A percentile compares a stretch with the other conserved stretches of the same genome.
These are phyloP conservation scores for Chaenogobius annularis DNA, from an alignment of 2,113 vertebrate genomes.

Conservation along the genomic window DNA sequence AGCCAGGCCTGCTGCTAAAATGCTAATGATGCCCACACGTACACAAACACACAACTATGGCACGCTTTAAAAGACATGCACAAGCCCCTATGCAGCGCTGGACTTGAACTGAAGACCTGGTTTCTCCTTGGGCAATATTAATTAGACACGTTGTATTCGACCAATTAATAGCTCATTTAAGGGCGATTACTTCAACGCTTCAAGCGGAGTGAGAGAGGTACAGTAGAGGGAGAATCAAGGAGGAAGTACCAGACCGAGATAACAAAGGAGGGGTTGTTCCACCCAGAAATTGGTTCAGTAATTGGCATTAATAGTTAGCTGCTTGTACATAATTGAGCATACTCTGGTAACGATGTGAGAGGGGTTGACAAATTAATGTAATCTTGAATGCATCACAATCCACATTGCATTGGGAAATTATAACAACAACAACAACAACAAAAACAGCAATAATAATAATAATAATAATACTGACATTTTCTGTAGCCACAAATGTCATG, in stretches of 20 bases:
- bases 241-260: not conserved
- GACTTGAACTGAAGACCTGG: slow-evolving; percentile 25
- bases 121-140: slow-evolving; percentile 32
- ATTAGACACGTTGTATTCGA: slow-evolving; percentile 35
- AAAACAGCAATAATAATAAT: no score
- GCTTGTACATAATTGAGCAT: not conserved
- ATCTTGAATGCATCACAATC: not conserved
- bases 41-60: slow-evolving; percentile 26
- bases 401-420: not conserved
- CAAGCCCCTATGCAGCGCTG: not conserved
- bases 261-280: not conserved
- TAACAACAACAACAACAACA: not conserved
- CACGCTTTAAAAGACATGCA: slow-evolving; percentile 15
- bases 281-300: not conserved
- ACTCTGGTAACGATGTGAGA: not conserved
- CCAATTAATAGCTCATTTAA: slow-evolving; percentile 36
- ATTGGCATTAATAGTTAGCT: not conserved
- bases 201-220: not conserved
- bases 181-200: slow-evolving; percentile 13
- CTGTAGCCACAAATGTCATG: no score
- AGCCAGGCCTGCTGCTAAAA: slow-evolving; percentile 56
- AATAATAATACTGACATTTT: no score
- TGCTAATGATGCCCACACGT: slow-evolving; percentile 43
- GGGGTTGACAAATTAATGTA: not conserved
- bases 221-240: no score